These are phyloP conservation scores for Thera obeliscata DNA, from an alignment of 2,888 invertebrate genomes.

Conservation along the genomic window DNA sequence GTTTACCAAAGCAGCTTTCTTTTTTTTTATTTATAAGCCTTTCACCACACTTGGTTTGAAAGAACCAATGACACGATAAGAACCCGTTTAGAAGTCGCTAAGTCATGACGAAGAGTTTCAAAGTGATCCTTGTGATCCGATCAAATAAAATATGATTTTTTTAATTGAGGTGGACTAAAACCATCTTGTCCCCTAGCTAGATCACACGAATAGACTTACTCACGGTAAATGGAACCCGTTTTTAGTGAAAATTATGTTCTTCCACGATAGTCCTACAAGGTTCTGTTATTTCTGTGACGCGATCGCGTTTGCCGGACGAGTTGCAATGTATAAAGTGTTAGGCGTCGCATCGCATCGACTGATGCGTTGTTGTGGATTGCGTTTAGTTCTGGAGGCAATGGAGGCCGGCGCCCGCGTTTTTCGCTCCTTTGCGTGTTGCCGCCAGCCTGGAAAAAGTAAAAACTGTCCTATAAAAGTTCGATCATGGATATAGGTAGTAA, in stretches of 20 bases:
- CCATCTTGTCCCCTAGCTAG: not conserved
- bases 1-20: too few relatives aligned
- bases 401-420: constrained; percentile 55
- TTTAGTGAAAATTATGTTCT: constrained; percentile 1
- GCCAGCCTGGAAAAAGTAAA: constrained; percentile 60
- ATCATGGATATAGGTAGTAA: too few relatives aligned
- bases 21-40: too few relatives aligned
- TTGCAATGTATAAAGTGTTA: constrained; percentile 12
- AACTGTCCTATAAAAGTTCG: not conserved
- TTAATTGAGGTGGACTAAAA: too few relatives aligned
- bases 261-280: not conserved
- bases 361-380: constrained; percentile 64
- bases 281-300: constrained; percentile 1
- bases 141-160: too few relatives aligned
- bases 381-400: constrained; percentile 56
- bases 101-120: too few relatives aligned
- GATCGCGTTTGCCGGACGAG: constrained; percentile 14
- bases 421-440: constrained; percentile 57
- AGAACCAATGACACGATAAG: too few relatives aligned
- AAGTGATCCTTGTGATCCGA: too few relatives aligned
- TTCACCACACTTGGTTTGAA: too few relatives aligned
- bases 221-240: not conserved
- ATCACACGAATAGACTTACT: not conserved
- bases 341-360: constrained; percentile 2
- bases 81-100: too few relatives aligned